phyloP scores from a whole-genome alignment of 1,140 invertebrate genomes.

The Diuraphis noxia region DNA sequence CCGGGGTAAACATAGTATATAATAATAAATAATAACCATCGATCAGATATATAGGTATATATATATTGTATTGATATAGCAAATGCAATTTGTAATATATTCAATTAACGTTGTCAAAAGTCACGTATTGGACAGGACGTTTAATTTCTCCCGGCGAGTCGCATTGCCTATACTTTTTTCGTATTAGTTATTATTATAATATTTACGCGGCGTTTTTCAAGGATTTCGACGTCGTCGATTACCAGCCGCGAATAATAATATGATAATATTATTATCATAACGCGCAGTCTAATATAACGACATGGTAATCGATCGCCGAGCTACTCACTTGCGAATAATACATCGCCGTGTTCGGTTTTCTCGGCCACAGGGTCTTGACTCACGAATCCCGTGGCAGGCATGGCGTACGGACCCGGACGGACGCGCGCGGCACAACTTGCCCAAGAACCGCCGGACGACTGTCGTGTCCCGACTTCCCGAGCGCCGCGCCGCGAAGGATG shows the following conservation, averaged over 20 bases:
- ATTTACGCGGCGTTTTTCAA: no score
- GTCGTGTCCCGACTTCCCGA: neutral
- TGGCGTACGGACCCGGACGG: neutral
- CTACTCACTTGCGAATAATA: constrained; percentile 15
- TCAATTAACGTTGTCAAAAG: neutral
- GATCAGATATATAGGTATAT: no score
- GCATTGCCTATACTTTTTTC: neutral
- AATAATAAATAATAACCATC: neutral
- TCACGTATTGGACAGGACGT: no score
- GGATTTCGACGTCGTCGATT: no score
- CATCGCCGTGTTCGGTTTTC: neutral
- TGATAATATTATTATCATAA: no score
- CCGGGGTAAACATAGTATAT: neutral
- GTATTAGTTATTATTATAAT: neutral
- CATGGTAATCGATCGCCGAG: neutral
- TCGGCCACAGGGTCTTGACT: constrained; percentile 22
- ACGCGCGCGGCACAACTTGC: neutral
- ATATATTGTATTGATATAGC: no score
- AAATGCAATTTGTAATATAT: neutral
- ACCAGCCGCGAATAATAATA: no score
- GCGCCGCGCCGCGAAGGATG: neutral
- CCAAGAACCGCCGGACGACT: constrained; percentile 17
- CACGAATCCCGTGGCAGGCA: constrained; percentile 40
- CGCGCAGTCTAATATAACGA: no score
- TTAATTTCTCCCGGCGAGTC: neutral